phyloP scores from a whole-genome alignment of 2,888 invertebrate species.

The Pollenia angustigena region DNA sequence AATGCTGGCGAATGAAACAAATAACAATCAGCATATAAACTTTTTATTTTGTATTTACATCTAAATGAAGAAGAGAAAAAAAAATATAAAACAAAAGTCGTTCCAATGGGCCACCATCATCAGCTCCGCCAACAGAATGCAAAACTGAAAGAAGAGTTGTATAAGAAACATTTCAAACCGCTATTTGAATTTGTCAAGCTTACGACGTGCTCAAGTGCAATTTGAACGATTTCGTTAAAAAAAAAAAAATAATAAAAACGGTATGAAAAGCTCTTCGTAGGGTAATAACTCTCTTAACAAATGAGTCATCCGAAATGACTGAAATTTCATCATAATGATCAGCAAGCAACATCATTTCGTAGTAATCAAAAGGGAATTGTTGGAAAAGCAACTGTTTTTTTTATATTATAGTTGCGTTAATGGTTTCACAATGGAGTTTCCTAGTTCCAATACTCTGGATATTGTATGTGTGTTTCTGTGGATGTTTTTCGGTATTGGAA shows the following conservation, averaged over 20 bases:
- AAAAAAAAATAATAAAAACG: conserved; percentile 12
- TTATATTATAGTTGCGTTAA: conserved; percentile 1
- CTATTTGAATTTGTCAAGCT: conserved; percentile 74
- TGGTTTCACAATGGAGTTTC: conserved; percentile 16
- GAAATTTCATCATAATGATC: conserved; percentile 18
- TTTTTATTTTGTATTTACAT: conserved; percentile 55
- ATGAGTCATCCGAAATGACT: conserved; percentile 60
- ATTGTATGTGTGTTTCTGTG: not conserved
- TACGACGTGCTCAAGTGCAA: conserved; percentile 72
- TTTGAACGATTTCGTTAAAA: conserved; percentile 38
- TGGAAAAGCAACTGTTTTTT: conserved; percentile 47
- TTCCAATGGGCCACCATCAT: conserved; percentile 65
- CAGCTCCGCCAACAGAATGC: conserved; percentile 15
- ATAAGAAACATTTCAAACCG: conserved; percentile 64
- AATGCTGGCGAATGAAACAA: conserved; percentile 67
- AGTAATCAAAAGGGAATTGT: conserved; percentile 8
- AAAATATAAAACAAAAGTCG: conserved; percentile 2
- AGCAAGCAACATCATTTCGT: conserved; percentile 13
- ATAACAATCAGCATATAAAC: conserved; percentile 69
- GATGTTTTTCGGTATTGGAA: conserved; percentile 1
- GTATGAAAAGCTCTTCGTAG: conserved; percentile 23
- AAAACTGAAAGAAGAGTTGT: conserved; percentile 11
- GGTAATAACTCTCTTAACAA: conserved; percentile 59
- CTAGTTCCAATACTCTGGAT: not conserved
- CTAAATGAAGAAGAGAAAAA: conserved; percentile 48